Evolutionary conservation across 2,888 invertebrate genomes (phyloP).

Genomic region (Gibbula magus): DNA sequence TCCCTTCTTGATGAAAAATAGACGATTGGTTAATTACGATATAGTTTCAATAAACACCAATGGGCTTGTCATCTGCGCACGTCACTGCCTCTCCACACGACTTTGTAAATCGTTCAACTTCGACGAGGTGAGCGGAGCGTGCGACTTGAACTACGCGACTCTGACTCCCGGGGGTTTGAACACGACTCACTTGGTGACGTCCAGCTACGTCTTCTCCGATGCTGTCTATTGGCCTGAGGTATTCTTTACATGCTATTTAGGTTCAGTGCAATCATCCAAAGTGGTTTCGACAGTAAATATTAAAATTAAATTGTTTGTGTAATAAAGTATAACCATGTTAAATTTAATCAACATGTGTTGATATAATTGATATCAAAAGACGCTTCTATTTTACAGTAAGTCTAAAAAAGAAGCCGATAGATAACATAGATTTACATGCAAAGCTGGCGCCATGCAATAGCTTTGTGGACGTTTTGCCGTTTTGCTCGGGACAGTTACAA

Average conservation of each 20-base stretch:
- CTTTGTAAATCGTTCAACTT: background rate
- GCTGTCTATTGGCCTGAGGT: background rate
- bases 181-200: background rate
- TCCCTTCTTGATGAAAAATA: background rate
- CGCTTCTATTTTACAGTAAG: no score
- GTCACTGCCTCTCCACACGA: background rate
- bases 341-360: no score
- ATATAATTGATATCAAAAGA: no score
- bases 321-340: no score
- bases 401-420: no score
- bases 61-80: background rate
- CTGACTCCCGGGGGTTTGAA: background rate
- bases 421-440: no score
- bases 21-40: background rate
- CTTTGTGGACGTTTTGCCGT: no score
- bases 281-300: no score
- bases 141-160: background rate
- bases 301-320: no score
- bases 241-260: background rate
- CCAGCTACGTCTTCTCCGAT: background rate
- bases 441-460: no score
- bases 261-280: no score
- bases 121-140: background rate
- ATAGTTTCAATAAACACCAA: background rate
- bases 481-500: no score